A percentile compares a stretch with the other conserved stretches of the same genome.
These are phyloP conservation scores for Condylostylus longicornis DNA, from an alignment of 1,140 invertebrate genomes.

Conservation along the genomic window DNA sequence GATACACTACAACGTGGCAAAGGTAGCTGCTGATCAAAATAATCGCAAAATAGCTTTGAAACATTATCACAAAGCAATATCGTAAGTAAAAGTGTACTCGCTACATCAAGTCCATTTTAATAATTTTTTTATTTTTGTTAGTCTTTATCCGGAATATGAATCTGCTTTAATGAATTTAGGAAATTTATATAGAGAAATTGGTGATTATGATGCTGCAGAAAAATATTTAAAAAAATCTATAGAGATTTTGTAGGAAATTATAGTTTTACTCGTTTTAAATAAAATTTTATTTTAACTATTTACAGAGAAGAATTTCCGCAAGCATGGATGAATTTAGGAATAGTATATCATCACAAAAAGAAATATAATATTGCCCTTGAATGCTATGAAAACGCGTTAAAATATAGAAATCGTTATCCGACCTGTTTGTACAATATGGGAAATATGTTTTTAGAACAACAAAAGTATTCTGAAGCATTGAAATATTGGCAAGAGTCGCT, in stretches of 20 bases:
- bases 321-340: conserved; percentile 97
- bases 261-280: conserved; percentile 10
- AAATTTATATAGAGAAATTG: conserved; percentile 73
- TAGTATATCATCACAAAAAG: conserved; percentile 63
- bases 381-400: conserved; percentile 67
- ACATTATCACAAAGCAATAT: conserved; percentile 65
- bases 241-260: conserved; percentile 44
- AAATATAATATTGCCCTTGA: conserved; percentile 55
- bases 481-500: conserved; percentile 70
- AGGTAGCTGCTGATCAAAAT: conserved; percentile 63
- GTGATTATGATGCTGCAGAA: conserved; percentile 58
- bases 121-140: conserved; percentile 23
- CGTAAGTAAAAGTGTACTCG: conserved; percentile 31
- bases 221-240: conserved; percentile 58
- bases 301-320: conserved; percentile 73
- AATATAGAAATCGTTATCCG: conserved; percentile 63
- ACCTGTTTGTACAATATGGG: conserved; percentile 92
- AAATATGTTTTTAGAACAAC: conserved; percentile 54
- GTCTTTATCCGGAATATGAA: conserved; percentile 79
- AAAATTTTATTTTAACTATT: conserved; percentile 7
- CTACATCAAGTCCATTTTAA: conserved; percentile 1
- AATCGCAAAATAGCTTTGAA: conserved; percentile 50
- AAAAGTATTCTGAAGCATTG: conserved; percentile 38
- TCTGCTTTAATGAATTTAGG: conserved; percentile 96
- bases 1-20: conserved; percentile 82